Evolutionary conservation across 2,113 vertebrate genomes (phyloP), one percentile per base, ranked within the genome.

Genomic region (Petromus typicus): DNA sequence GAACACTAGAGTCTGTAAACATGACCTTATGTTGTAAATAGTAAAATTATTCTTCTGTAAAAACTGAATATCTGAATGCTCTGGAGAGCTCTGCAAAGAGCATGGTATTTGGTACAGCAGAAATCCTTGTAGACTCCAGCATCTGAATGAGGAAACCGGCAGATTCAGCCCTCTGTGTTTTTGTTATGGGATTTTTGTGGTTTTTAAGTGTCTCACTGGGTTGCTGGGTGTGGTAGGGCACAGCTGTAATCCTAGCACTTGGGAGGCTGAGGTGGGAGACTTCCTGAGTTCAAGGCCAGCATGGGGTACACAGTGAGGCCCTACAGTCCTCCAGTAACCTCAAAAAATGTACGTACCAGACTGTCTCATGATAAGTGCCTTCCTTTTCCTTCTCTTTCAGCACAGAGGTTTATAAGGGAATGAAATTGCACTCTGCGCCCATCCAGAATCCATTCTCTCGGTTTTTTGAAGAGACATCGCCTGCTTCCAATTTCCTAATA

Each of bases 401-500:
- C 67, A 48, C 86, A 45, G 27, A 69, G 43, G 25, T 32, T 93
- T 80, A 61, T 37, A 84, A 80, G 40, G 66, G 86, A 76, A 93
- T 32, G 37, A 88, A 92, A 43, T 3, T 25, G 43, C 87, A 18
- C 54, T 94, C 82, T 82, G 78, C 83, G 92, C 67, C 51, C 86
- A 87, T 67, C 75, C 27, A 84, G 51, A 75, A 57, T 57, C 56
- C 76, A 59, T 73, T n/a, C 54, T 45, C 61, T 54, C 48, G 32
- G 18, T 37, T 40, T 91, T 94, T 45, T 30, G 25, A 83, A 96
- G 91, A 90, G 69, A 93, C 64, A 84, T 85, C 51, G 78, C 1
- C 51, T 86, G 48, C 34, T 95, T 95, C 32, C 22, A 71, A 43
- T 84, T 92, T 96, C 75, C 93, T 20, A 3, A 79, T 84, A 61